phyloP scores from a whole-genome alignment of 2,888 invertebrate species.

The Listrodromus nycthemerus region DNA sequence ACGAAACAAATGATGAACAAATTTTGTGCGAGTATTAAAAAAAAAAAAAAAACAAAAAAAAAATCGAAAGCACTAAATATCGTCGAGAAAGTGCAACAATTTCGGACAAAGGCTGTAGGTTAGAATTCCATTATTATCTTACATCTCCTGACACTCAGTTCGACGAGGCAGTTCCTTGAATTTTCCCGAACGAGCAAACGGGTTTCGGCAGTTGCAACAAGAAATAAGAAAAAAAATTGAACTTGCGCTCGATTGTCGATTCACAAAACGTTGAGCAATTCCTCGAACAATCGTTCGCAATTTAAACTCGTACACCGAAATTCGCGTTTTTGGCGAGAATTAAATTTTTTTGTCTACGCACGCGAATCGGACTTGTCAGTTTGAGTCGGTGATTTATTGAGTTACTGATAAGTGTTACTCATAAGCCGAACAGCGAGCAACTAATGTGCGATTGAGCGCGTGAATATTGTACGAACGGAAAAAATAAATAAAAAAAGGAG shows the following conservation, averaged over 20 bases:
- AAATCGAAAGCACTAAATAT: neutral
- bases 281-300: neutral
- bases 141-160: constrained; percentile 12
- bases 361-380: constrained; percentile 28
- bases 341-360: neutral
- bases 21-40: too few relatives aligned
- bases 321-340: neutral
- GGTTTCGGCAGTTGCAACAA: neutral
- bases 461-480: neutral
- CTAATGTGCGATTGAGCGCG: neutral
- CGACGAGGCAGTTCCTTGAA: neutral
- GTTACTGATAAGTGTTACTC: neutral
- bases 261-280: neutral
- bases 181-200: neutral
- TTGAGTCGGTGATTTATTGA: constrained; percentile 1
- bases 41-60: neutral
- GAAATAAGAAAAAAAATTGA: neutral
- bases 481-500: neutral
- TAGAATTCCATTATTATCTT: constrained; percentile 22
- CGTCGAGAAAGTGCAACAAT: neutral
- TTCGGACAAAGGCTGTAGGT: neutral
- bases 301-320: neutral
- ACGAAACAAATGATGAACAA: neutral
- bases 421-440: neutral
- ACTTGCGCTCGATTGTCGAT: neutral